These are phyloP conservation scores for Garra rufa DNA, from an alignment of 2,113 vertebrate genomes.

Conservation along the genomic window DNA sequence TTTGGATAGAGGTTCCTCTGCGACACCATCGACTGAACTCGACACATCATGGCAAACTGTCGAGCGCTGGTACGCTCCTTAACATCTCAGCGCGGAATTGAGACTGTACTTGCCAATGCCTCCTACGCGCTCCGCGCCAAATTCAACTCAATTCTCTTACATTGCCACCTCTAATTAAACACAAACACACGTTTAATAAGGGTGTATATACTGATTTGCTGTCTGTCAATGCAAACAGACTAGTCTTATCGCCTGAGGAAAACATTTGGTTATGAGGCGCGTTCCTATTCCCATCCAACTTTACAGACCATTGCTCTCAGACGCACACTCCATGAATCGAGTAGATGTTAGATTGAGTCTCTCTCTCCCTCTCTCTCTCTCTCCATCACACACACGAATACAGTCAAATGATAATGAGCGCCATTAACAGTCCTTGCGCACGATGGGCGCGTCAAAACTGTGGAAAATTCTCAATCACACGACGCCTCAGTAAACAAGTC, in stretches of 20 bases:
- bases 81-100: slow-evolving; percentile 32
- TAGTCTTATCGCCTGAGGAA: background rate
- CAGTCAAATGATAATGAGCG: slow-evolving; percentile 46
- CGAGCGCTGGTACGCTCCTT: slow-evolving; percentile 45
- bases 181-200: background rate
- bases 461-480: slow-evolving; percentile 46
- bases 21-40: slow-evolving; percentile 40
- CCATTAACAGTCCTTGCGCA: slow-evolving; percentile 54
- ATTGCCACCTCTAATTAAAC: slow-evolving; percentile 8
- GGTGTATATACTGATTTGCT: background rate
- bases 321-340: background rate
- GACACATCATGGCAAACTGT: slow-evolving; percentile 34
- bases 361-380: slow-evolving; percentile 19
- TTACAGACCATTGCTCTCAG: slow-evolving; percentile 59
- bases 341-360: slow-evolving; percentile 2
- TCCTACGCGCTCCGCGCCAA: slow-evolving; percentile 53
- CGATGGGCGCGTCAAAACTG: slow-evolving; percentile 63
- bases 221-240: background rate
- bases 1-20: slow-evolving; percentile 18
- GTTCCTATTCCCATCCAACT: slow-evolving; percentile 37
- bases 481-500: slow-evolving; percentile 33
- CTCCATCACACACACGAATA: background rate
- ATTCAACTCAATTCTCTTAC: slow-evolving; percentile 24
- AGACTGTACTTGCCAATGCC: slow-evolving; percentile 39
- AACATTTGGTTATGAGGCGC: background rate